Base-by-base conservation (phyloP, 2,113 vertebrate genomes). In the Hippocampus mohnikei region DNA sequence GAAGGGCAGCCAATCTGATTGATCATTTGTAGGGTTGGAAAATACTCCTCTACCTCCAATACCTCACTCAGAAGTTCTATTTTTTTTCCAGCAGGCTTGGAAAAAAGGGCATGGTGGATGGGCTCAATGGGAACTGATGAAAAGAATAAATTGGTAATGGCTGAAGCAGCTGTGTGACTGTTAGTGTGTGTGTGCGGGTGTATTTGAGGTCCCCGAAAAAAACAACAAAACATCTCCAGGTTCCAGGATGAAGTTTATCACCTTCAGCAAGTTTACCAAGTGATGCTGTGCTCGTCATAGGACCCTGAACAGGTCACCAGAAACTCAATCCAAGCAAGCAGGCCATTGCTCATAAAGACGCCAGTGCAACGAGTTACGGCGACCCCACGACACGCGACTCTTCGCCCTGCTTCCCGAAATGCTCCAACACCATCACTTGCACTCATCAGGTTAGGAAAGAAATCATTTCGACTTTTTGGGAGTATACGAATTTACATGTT, bases 311-410 rank as follows among this genome's bases (percentile, higher is more conserved):
- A 82, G 73, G 84, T 77, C 77, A 60, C 72, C 82, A 86, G 91
- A 91, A 88, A 90, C 81, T 77, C 53, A 81, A 89, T 77, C 72
- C 84, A 84, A 78, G 74, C 70, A 78, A 80, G 80, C 77, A 75
- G 81, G 42, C 84, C 85, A 84, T 88, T 72, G 65, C 85, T 89
- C 90, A 91, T 90, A 91, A 92, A 89, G 75, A 74, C 56, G 81
- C 76, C 80, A 71, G 76, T 74, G 84, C 85, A 77, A 82, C 80
- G 67, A 79, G 81, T 90, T 90, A 92, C 71, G 74, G 82, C 11
- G 81, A 89, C 85, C 87, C 80, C 65, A 91, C 89, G 91, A 90
- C 81, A 77, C 80, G 83, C 86, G 86, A 88, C 80, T 88, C 87
- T 82, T 81, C 64, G 50, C 48, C 16, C 68, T 18, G 18, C 18